A percentile compares a stretch with the other conserved stretches of the same genome.
Evolutionary conservation across 2,888 invertebrate genomes (phyloP).

Genomic region (Drosophila conformis): DNA sequence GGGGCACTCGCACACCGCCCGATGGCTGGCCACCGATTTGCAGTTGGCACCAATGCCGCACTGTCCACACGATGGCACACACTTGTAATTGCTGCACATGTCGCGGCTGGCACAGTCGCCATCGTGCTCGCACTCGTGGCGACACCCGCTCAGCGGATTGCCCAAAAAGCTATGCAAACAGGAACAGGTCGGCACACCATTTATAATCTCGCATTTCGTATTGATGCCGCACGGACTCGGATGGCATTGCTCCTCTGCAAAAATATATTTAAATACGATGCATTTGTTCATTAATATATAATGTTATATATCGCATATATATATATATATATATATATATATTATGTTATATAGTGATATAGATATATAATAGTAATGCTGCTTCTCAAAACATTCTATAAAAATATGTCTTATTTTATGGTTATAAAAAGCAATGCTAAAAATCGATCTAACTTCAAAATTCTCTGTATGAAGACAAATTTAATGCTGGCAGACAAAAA

Average conservation of each 20-base stretch:
- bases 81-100: constrained; percentile 90
- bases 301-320: too few relatives aligned
- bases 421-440: not conserved
- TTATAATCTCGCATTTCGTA: constrained; percentile 92
- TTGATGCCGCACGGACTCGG: constrained; percentile 93
- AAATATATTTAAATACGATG: not conserved
- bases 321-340: too few relatives aligned
- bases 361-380: too few relatives aligned
- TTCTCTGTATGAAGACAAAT: not conserved
- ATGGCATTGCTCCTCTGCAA: constrained; percentile 91
- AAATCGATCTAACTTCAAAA: too few relatives aligned
- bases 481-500: too few relatives aligned
- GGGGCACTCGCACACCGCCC: constrained; percentile 92
- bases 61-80: constrained; percentile 90
- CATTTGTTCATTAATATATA: not conserved
- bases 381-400: too few relatives aligned
- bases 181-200: constrained; percentile 91
- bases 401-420: too few relatives aligned
- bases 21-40: constrained; percentile 90
- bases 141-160: constrained; percentile 91
- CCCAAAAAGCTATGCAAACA: constrained; percentile 92
- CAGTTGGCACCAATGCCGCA: constrained; percentile 93
- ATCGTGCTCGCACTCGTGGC: constrained; percentile 93
- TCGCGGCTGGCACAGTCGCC: constrained; percentile 90
- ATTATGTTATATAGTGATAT: too few relatives aligned